These are phyloP conservation scores for Unio delphinus DNA, from an alignment of 2,888 invertebrate species.

Conservation along the genomic window DNA sequence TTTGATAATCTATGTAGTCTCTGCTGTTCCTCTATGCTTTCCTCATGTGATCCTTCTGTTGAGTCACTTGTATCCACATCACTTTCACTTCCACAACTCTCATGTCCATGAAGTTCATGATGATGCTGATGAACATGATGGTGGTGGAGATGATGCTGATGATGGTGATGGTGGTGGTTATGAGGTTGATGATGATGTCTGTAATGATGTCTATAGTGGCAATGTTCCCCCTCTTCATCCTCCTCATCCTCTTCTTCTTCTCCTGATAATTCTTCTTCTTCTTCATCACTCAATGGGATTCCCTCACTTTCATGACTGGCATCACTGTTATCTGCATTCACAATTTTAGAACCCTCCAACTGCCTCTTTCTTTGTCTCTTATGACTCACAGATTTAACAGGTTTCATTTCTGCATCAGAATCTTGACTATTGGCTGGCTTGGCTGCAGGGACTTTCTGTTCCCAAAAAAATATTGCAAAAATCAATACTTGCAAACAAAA, in stretches of 20 bases:
- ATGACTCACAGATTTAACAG: too few relatives aligned
- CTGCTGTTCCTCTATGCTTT: slow-evolving; percentile 42
- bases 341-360: too few relatives aligned
- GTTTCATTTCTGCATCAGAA: too few relatives aligned
- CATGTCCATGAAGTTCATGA: slow-evolving; percentile 27
- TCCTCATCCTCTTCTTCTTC: slow-evolving; percentile 25
- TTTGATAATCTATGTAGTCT: slow-evolving; percentile 8
- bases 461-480: too few relatives aligned
- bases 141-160: slow-evolving; percentile 18
- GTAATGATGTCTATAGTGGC: slow-evolving; percentile 25
- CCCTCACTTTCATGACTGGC: slow-evolving; percentile 36
- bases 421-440: too few relatives aligned
- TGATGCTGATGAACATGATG: slow-evolving; percentile 23
- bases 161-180: slow-evolving; percentile 5
- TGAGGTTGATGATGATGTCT: slow-evolving; percentile 13
- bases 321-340: slow-evolving; percentile 3
- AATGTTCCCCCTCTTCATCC: slow-evolving; percentile 24
- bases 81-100: slow-evolving; percentile 52
- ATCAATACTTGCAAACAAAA: too few relatives aligned
- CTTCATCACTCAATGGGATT: too few relatives aligned
- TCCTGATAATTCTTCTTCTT: too few relatives aligned
- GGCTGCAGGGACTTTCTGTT: too few relatives aligned
- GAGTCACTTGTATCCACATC: slow-evolving; percentile 62
- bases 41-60: slow-evolving; percentile 63
- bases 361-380: too few relatives aligned